A percentile compares a stretch with the other conserved stretches of the same genome.
phyloP scores from a whole-genome alignment of 2,113 vertebrate species.

The Hippocampus abdominalis region DNA sequence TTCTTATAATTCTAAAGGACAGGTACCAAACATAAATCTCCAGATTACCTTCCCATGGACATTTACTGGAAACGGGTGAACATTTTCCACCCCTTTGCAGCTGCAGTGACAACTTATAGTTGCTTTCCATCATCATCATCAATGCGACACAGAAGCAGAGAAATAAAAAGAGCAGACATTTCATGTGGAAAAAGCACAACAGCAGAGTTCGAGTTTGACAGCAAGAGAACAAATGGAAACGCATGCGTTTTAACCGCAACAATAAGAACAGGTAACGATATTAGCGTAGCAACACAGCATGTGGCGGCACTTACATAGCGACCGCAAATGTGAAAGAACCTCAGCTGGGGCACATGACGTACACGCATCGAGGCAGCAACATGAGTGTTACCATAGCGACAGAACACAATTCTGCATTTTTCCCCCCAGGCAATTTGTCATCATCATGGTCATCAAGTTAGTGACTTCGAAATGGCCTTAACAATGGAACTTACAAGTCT shows the following conservation, averaged over 20 bases:
- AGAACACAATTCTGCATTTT: conserved; percentile 19
- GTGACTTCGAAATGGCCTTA: neutral
- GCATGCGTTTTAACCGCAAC: neutral
- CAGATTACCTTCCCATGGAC: neutral
- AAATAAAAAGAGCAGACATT: conserved; percentile 7
- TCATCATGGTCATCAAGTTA: conserved; percentile 10
- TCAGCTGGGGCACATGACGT: conserved; percentile 36
- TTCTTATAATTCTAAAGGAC: neutral
- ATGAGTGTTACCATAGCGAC: conserved; percentile 31
- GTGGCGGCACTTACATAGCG: conserved; percentile 8
- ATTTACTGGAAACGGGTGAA: neutral
- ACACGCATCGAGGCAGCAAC: conserved; percentile 16
- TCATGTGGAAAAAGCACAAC: conserved; percentile 18
- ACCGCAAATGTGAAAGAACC: conserved; percentile 39
- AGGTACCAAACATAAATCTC: neutral
- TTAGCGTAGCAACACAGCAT: conserved; percentile 21
- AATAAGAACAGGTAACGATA: neutral
- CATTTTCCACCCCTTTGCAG: neutral
- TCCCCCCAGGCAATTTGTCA: conserved; percentile 25
- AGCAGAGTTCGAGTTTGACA: neutral
- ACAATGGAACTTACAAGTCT: neutral
- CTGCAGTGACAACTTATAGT: conserved; percentile 5
- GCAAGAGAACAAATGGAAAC: conserved; percentile 3
- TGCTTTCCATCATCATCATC: conserved; percentile 1
- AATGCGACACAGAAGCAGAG: conserved; percentile 25